Evolutionary conservation across 1,140 invertebrate genomes (phyloP), one percentile per base, ranked within the genome.

Genomic region (Achatina immaculata): DNA sequence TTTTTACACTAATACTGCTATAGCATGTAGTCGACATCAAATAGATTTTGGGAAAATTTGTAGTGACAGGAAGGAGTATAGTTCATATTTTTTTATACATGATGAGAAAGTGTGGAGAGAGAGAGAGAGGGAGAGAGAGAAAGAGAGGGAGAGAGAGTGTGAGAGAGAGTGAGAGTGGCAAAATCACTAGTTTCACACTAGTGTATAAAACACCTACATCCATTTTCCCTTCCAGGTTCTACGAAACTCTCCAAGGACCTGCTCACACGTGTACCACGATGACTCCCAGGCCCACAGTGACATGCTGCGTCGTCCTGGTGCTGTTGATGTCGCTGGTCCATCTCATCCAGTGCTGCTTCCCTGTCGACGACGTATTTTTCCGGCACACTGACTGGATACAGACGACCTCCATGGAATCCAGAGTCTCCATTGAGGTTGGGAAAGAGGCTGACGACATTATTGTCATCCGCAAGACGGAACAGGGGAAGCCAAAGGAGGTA

Each of bases 401-500:
- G 38, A 40, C 9, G 14, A 69, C 68, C 0, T 69, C 68, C 16
- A 1, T 69, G 36, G n/a, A 21, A 21, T 42, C 36, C 24, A 21
- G 42, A 9, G 1, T 16, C 1, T 1, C 42, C 24, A 42, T 69
- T 19, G 24, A 40, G 68, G 68, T 69, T 2, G 68, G 68, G 16
- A 28, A 40, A 9, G 68, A 40, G 36, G 68, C 68, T 16, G 68
- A 69, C 1, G 68, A 69, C 68, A 40, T 69, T 28, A 69, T 69
- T 2, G 7, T 62, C 31, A n/a, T n/a, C n/a, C n/a, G n/a, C n/a
- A n/a, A n/a, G n/a, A n/a, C n/a, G n/a, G n/a, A n/a, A n/a, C n/a
- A n/a, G n/a, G n/a, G n/a, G n/a, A n/a, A n/a, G n/a, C n/a, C n/a
- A n/a, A n/a, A n/a, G n/a, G n/a, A n/a, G n/a, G n/a, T n/a, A n/a